Conservation (phyloP, 2,888 invertebrate species). For the Unio pictorum region DNA sequence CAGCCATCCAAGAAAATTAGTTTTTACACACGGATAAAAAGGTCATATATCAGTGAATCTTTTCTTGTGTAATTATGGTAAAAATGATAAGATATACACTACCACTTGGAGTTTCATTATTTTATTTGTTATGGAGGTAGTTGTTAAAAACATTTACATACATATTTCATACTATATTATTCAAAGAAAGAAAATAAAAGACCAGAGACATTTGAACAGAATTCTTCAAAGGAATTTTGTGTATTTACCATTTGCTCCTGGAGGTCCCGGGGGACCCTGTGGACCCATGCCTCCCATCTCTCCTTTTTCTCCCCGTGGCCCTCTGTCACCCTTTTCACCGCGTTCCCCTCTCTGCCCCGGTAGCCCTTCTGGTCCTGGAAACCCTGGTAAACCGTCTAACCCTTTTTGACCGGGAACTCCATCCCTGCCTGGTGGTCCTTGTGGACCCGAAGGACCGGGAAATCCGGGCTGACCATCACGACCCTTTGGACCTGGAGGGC, state of each 20-base stretch:
- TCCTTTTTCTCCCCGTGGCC: constrained; percentile 1
- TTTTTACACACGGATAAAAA: no score
- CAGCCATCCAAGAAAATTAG: no score
- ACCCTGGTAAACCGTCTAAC: not conserved
- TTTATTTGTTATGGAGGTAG: no score
- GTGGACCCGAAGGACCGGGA: constrained; percentile 12
- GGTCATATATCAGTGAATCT: no score
- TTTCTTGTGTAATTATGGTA: no score
- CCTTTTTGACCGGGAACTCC: constrained; percentile 5
- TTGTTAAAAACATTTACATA: no score
- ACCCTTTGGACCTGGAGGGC: constrained; percentile 13
- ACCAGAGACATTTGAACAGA: no score
- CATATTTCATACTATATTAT: no score
- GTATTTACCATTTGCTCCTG: constrained; percentile 7
- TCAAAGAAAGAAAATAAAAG: no score
- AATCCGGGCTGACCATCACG: constrained; percentile 10
- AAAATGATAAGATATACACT: no score
- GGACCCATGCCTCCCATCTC: constrained; percentile 5
- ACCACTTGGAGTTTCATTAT: no score
- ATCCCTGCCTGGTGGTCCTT: constrained; percentile 10
- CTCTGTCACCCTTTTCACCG: constrained; percentile 4
- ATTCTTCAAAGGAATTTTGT: no score
- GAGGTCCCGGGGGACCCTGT: constrained; percentile 5
- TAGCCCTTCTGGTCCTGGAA: constrained; percentile 2
- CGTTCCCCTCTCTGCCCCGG: constrained; percentile 1